A percentile compares a stretch with the other conserved stretches of the same genome.
phyloP scores from a whole-genome alignment of 2,113 vertebrate species.

The Ariopsis seemanni region DNA sequence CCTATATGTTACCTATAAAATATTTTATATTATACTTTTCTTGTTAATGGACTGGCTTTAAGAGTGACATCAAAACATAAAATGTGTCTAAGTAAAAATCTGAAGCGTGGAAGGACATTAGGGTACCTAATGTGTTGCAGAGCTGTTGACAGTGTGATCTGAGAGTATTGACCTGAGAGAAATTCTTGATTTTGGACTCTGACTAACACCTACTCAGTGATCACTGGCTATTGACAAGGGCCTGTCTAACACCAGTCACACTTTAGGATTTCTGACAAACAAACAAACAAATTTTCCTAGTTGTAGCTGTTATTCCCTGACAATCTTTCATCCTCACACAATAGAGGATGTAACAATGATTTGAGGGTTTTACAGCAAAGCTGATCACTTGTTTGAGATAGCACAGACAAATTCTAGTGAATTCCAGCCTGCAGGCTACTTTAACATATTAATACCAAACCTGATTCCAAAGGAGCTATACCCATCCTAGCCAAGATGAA shows the following conservation, averaged over 20 bases:
- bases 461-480: neutral
- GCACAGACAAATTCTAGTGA: neutral
- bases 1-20: neutral
- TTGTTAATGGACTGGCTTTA: neutral
- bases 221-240: neutral
- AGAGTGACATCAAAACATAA: neutral
- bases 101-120: neutral
- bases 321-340: constrained; percentile 9
- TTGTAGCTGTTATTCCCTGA: neutral
- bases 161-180: neutral
- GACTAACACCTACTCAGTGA: neutral
- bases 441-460: constrained; percentile 25
- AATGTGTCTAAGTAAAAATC: neutral
- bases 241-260: neutral
- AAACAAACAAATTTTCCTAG: neutral
- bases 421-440: constrained; percentile 11
- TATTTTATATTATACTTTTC: neutral
- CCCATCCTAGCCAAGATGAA: neutral
- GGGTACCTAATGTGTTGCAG: neutral
- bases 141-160: neutral
- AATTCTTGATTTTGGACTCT: neutral
- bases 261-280: neutral
- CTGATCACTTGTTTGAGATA: constrained; percentile 27
- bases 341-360: constrained; percentile 17
- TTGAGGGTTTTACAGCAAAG: neutral